A percentile compares a stretch with the other conserved stretches of the same genome.
Evolutionary conservation across 2,888 invertebrate genomes (phyloP).

Genomic region (Eupithecia dodoneata): DNA sequence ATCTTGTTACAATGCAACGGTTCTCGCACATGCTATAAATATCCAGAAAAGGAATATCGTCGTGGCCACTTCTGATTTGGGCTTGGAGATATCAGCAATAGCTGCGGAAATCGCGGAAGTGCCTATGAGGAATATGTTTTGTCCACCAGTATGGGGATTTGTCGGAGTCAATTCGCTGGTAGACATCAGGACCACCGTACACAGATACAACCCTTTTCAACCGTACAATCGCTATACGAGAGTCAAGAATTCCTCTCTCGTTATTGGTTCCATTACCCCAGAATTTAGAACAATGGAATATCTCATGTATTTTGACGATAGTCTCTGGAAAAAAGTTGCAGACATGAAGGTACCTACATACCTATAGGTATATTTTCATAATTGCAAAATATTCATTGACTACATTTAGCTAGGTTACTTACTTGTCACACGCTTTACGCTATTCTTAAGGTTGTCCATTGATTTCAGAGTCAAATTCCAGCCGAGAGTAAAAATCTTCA

Average conservation of each 20-base stretch:
- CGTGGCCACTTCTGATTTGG: conserved; percentile 84
- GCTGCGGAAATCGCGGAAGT: conserved; percentile 75
- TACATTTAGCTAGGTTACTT: background rate
- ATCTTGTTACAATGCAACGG: conserved; percentile 83
- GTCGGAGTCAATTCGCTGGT: conserved; percentile 83
- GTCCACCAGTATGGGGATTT: conserved; percentile 87
- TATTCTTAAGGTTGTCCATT: background rate
- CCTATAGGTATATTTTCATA: background rate
- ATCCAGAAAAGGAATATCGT: conserved; percentile 79
- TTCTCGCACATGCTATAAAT: conserved; percentile 67
- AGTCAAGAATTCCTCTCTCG: conserved; percentile 78
- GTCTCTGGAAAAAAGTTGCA: conserved; percentile 64
- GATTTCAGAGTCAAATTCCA: conserved; percentile 50
- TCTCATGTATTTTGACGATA: conserved; percentile 71
- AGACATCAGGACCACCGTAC: conserved; percentile 81
- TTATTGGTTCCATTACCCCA: conserved; percentile 76
- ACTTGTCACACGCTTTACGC: background rate
- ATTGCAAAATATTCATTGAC: background rate
- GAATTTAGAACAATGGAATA: conserved; percentile 83
- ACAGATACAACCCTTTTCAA: conserved; percentile 78
- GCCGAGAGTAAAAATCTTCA: conserved; percentile 50
- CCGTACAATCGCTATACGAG: conserved; percentile 80
- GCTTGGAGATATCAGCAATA: conserved; percentile 71
- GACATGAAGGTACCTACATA: conserved; percentile 62
- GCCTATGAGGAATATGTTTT: conserved; percentile 78